Conservation (phyloP, 2,888 invertebrate genomes). For the Anagyrus pseudococci region DNA sequence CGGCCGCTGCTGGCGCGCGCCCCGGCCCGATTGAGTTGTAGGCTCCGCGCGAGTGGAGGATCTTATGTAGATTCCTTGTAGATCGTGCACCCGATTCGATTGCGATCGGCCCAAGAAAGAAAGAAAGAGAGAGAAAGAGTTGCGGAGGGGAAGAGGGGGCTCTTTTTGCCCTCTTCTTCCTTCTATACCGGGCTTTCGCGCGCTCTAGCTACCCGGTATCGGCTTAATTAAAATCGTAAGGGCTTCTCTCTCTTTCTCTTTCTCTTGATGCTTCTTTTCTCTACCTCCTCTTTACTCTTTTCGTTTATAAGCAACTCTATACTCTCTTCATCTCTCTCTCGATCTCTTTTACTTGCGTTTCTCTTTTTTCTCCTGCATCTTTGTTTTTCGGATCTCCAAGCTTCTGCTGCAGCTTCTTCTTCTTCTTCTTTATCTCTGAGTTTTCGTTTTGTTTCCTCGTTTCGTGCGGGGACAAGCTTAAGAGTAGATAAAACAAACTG, state of each 20-base stretch:
- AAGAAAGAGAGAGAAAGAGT: no score
- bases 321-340: slow-evolving; percentile 33
- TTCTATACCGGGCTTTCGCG: not conserved
- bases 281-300: slow-evolving; percentile 19
- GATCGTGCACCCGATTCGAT: slow-evolving; percentile 64
- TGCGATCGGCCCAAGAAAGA: slow-evolving; percentile 61
- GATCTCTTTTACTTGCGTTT: no score
- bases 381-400: slow-evolving; percentile 16
- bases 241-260: slow-evolving; percentile 34
- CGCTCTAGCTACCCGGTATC: slow-evolving; percentile 53
- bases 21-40: slow-evolving; percentile 50
- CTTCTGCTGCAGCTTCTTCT: no score
- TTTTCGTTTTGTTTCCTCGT: no score
- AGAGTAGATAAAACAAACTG: no score
- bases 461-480: no score
- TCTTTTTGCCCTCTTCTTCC: slow-evolving; percentile 45
- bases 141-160: slow-evolving; percentile 39
- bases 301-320: no score
- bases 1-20: slow-evolving; percentile 44
- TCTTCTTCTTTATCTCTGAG: no score
- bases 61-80: slow-evolving; percentile 64
- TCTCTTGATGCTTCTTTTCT: slow-evolving; percentile 15
- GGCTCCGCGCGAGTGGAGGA: slow-evolving; percentile 60
- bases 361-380: slow-evolving; percentile 11
- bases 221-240: slow-evolving; percentile 63